Conservation (phyloP, 2,888 invertebrate species). For the Argyresthia goedartella region DNA sequence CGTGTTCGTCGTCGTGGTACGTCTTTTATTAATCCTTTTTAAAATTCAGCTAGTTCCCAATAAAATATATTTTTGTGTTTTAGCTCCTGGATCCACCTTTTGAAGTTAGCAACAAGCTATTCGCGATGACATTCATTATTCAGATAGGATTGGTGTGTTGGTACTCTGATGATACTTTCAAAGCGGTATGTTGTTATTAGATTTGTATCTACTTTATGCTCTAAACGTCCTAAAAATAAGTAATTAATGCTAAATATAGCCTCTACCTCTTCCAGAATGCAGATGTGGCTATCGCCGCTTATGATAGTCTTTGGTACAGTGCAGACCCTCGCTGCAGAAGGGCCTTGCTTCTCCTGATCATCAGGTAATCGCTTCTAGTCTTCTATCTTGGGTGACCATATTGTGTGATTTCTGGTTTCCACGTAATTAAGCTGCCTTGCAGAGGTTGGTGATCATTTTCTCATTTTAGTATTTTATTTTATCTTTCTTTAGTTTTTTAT, state of each 20-base stretch:
- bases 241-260: no score
- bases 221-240: no score
- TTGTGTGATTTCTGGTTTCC: no score
- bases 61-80: conserved; percentile 10
- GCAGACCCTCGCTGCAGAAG: conserved; percentile 45
- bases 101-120: conserved; percentile 50
- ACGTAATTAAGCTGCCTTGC: no score
- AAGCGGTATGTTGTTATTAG: conserved; percentile 46
- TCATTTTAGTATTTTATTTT: no score
- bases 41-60: neutral
- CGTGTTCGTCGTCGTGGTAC: conserved; percentile 53
- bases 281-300: conserved; percentile 44
- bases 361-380: conserved; percentile 24
- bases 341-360: conserved; percentile 44
- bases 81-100: conserved; percentile 54
- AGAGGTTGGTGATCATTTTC: no score
- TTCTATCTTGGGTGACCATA: conserved; percentile 5
- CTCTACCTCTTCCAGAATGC: conserved; percentile 34
- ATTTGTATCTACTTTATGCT: no score
- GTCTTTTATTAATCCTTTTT: conserved; percentile 13
- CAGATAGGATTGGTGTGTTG: conserved; percentile 60
- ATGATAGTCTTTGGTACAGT: conserved; percentile 52
- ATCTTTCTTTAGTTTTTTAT: no score
- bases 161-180: conserved; percentile 58
- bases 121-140: conserved; percentile 45